Percentiles rank a stretch among this genome's conserved stretches.
Evolutionary conservation across 2,888 invertebrate genomes (phyloP).

Genomic region (Hydrotaea cyrtoneurina): DNA sequence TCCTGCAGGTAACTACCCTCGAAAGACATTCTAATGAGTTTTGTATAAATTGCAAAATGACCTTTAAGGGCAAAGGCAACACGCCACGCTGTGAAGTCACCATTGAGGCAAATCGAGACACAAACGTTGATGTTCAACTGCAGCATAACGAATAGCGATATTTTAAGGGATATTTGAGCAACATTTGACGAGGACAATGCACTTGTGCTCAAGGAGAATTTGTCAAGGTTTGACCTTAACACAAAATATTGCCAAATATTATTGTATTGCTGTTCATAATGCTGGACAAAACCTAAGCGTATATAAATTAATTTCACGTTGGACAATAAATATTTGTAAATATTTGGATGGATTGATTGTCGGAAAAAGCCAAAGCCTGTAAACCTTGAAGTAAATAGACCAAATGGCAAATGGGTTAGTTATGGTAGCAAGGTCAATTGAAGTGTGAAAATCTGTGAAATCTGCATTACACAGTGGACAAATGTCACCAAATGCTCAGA

Average conservation of each 20-base stretch:
- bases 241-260: slow-evolving; percentile 37
- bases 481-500: slow-evolving; percentile 23
- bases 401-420: slow-evolving; percentile 69
- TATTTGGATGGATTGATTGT: slow-evolving; percentile 71
- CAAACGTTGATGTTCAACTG: not conserved
- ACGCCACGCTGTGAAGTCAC: slow-evolving; percentile 42
- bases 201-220: slow-evolving; percentile 60
- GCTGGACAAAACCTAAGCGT: slow-evolving; percentile 62
- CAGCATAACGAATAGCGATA: slow-evolving; percentile 29
- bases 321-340: slow-evolving; percentile 69
- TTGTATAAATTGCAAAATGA: slow-evolving; percentile 67
- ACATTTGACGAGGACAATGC: slow-evolving; percentile 2
- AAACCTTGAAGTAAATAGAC: slow-evolving; percentile 58
- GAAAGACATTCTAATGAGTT: slow-evolving; percentile 70
- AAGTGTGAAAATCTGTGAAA: slow-evolving; percentile 56
- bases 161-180: not conserved
- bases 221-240: slow-evolving; percentile 47
- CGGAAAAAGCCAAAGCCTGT: slow-evolving; percentile 58
- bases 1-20: not conserved
- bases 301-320: slow-evolving; percentile 74
- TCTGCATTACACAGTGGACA: slow-evolving; percentile 25
- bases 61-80: slow-evolving; percentile 40
- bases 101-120: slow-evolving; percentile 35
- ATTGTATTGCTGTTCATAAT: too few relatives aligned
- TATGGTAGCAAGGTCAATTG: slow-evolving; percentile 75